Base-by-base conservation (phyloP, 1,140 invertebrate genomes). In the Phortica variegata region DNA sequence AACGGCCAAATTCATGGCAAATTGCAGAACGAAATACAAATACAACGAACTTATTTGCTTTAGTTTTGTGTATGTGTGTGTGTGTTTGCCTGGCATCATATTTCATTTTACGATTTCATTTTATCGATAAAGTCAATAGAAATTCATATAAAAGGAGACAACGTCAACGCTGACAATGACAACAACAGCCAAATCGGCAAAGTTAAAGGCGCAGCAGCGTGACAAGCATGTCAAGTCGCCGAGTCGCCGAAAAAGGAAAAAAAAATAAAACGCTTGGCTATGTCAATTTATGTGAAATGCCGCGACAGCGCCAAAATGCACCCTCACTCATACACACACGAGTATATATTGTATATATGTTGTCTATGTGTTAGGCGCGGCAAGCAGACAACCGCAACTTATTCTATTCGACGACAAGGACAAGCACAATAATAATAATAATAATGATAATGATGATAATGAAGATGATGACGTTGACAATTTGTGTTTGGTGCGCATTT, bases 31-130 rank as follows among this genome's bases (percentile, higher is more conserved):
- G n/a, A n/a, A n/a, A n/a, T n/a, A 26, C 23, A 26, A 10, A 5
- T 26, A 6, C 23, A 10, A 26, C 23, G 23, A 26, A 26, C 5
- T 26, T 10, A 26, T 26, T 26, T 26, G 23, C 23, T 10, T n/a
- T n/a, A n/a, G n/a, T n/a, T n/a, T n/a, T n/a, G n/a, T n/a, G n/a
- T n/a, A n/a, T n/a, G n/a, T n/a, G n/a, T n/a, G n/a, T n/a, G n/a
- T n/a, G n/a, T n/a, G 26, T 29, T 29, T 29, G 6, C 26, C 26
- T 29, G 26, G 26, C 26, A 68, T 68, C 56, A 56, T 63, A 57
- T 68, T 68, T 56, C 60, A 38, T 58, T 66, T 66, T 63, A 62
- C 57, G 59, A 58, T 65, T 65, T 44, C 39, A 59, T 49, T 49
- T 54, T 31, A 26, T 26, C 10, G 23, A n/a, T n/a, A n/a, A n/a